These are phyloP conservation scores for Allophyes oxyacanthae DNA, from an alignment of 2,888 invertebrate genomes.

Conservation along the genomic window DNA sequence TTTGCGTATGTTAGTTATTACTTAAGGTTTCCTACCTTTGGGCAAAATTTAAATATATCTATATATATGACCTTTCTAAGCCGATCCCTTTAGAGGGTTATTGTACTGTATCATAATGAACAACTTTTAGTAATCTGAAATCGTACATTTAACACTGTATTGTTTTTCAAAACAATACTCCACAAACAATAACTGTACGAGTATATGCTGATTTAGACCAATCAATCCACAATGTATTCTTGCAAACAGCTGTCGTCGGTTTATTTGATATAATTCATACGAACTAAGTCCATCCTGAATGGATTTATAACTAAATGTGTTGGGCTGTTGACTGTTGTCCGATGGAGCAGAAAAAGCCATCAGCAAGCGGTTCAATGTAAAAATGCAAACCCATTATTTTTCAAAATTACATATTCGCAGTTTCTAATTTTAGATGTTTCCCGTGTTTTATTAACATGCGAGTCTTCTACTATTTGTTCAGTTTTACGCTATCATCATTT, in stretches of 20 bases:
- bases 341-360: conserved; percentile 1
- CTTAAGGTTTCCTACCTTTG: neutral
- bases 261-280: neutral
- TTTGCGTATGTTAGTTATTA: too few relatives aligned
- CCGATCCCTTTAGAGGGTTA: too few relatives aligned
- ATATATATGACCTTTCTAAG: too few relatives aligned
- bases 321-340: neutral
- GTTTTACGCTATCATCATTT: neutral
- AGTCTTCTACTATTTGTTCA: too few relatives aligned
- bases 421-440: too few relatives aligned
- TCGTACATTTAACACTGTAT: too few relatives aligned
- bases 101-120: too few relatives aligned
- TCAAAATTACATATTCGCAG: too few relatives aligned
- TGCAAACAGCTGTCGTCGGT: too few relatives aligned
- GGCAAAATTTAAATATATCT: neutral
- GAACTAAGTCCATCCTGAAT: neutral
- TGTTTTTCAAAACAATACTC: conserved; percentile 19
- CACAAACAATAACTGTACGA: conserved; percentile 22
- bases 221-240: neutral
- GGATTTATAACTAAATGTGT: neutral
- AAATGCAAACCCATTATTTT: neutral
- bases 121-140: too few relatives aligned
- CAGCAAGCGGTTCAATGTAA: neutral
- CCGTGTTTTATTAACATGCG: too few relatives aligned
- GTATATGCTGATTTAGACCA: too few relatives aligned